Evolutionary conservation across 2,888 invertebrate genomes (phyloP).

Genomic region (Trichopria drosophilae): DNA sequence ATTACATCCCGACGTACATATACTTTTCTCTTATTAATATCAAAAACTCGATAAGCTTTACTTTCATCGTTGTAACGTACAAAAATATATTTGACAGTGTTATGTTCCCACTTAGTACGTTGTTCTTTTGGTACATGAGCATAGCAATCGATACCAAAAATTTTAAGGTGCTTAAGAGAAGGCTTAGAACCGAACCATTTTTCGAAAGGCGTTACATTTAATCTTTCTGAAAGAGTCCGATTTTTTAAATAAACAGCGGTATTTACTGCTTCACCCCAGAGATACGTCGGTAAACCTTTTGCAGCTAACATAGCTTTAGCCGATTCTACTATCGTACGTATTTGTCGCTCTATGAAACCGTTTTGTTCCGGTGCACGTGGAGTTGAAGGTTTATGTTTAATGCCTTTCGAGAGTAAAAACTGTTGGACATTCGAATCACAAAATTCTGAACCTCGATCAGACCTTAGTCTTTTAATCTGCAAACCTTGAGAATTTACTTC

Average conservation of each 20-base stretch:
- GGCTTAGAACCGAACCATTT: conserved; percentile 38
- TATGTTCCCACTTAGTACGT: too few species aligned
- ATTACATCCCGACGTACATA: too few species aligned
- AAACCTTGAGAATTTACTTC: background rate
- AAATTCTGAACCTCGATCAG: conserved; percentile 9
- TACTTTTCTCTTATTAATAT: too few species aligned
- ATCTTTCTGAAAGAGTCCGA: conserved; percentile 43
- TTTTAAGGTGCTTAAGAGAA: conserved; percentile 17
- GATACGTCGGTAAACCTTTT: conserved; percentile 34
- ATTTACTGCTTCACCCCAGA: conserved; percentile 54
- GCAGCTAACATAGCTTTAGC: conserved; percentile 31
- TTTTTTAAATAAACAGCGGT: conserved; percentile 49
- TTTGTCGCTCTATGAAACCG: conserved; percentile 41
- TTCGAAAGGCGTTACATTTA: conserved; percentile 43
- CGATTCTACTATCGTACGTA: conserved; percentile 42
- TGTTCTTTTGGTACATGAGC: too few species aligned
- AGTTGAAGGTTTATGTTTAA: conserved; percentile 9
- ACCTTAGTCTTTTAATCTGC: conserved; percentile 7
- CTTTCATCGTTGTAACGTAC: conserved; percentile 43
- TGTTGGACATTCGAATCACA: background rate
- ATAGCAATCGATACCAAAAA: too few species aligned
- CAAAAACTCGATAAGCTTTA: conserved; percentile 43
- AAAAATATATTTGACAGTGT: conserved; percentile 34
- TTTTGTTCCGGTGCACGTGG: conserved; percentile 33
- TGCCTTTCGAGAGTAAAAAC: conserved; percentile 6